phyloP scores from a whole-genome alignment of 1,140 invertebrate species.

The Drosophila bocki region DNA sequence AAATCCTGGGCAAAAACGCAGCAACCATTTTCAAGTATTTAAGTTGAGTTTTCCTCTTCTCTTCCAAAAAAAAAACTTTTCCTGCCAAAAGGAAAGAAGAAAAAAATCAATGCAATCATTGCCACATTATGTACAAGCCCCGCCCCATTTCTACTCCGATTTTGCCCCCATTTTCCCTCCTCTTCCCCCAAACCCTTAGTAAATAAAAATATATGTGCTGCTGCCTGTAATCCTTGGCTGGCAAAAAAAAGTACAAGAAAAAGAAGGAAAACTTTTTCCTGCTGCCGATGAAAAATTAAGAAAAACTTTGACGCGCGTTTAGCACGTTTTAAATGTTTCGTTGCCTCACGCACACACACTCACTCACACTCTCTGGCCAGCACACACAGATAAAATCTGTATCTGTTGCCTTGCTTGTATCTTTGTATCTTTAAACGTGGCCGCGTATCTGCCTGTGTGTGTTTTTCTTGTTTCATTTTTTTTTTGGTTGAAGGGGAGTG shows the following conservation, averaged over 20 bases:
- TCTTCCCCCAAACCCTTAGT: not conserved
- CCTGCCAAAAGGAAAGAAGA: conserved; percentile 24
- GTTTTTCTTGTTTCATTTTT: conserved; percentile 42
- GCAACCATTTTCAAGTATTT: conserved; percentile 76
- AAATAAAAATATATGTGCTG: conserved; percentile 36
- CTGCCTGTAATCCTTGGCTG: conserved; percentile 58
- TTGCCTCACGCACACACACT: conserved; percentile 41
- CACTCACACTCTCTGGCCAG: conserved; percentile 30
- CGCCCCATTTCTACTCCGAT: conserved; percentile 17
- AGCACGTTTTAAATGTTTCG: conserved; percentile 83
- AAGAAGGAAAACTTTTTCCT: conserved; percentile 61
- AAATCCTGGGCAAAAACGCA: conserved; percentile 63
- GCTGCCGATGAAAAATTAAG: conserved; percentile 81
- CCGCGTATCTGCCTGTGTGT: conserved; percentile 52
- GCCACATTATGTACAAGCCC: conserved; percentile 74
- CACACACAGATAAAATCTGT: conserved; percentile 50
- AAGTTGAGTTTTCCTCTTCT: conserved; percentile 54
- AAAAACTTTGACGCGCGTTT: conserved; percentile 83
- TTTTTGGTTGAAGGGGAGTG: conserved; percentile 13
- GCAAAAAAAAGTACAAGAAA: conserved; percentile 21
- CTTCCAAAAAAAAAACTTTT: conserved; percentile 65
- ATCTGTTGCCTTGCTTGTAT: conserved; percentile 74
- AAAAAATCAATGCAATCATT: conserved; percentile 82
- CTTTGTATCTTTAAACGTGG: conserved; percentile 81
- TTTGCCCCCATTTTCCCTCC: not conserved